Evolutionary conservation across 2,888 invertebrate species (phyloP).

Genomic region (Mechanitis mazaeus): DNA sequence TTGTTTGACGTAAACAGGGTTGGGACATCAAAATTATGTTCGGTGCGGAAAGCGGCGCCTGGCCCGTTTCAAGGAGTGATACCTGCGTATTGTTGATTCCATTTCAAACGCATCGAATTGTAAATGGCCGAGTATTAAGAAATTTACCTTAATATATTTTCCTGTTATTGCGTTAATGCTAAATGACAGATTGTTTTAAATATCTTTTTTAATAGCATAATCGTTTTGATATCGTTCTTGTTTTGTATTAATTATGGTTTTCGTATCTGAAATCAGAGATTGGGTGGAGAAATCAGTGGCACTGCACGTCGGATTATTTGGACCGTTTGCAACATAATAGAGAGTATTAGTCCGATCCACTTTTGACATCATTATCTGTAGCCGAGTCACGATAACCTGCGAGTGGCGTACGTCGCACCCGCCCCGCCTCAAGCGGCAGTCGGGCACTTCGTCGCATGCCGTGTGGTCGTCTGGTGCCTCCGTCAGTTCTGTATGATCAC

Average conservation of each 20-base stretch:
- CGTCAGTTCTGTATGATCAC: slow-evolving; percentile 43
- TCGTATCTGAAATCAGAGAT: slow-evolving; percentile 21
- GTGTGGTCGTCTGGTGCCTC: slow-evolving; percentile 48
- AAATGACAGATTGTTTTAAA: slow-evolving; percentile 30
- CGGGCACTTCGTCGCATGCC: slow-evolving; percentile 58
- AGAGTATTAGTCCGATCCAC: slow-evolving; percentile 74
- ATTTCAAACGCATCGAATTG: slow-evolving; percentile 40
- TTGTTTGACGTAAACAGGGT: slow-evolving; percentile 46
- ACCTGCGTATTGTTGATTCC: slow-evolving; percentile 59
- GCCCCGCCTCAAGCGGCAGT: slow-evolving; percentile 52
- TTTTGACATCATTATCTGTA: slow-evolving; percentile 77
- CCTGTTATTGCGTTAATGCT: slow-evolving; percentile 28
- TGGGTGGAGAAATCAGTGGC: slow-evolving; percentile 36
- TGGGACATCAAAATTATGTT: slow-evolving; percentile 67
- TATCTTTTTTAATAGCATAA: not conserved
- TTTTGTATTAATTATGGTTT: not conserved
- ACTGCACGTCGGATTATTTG: slow-evolving; percentile 53
- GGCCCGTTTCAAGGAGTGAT: slow-evolving; percentile 64
- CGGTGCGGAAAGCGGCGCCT: slow-evolving; percentile 59
- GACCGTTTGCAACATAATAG: slow-evolving; percentile 70
- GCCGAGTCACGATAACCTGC: slow-evolving; percentile 73
- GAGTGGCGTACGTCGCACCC: slow-evolving; percentile 60
- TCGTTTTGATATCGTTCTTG: not conserved
- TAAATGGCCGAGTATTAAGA: not conserved
- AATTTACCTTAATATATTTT: slow-evolving; percentile 3